phyloP scores from a whole-genome alignment of 2,113 vertebrate species.

The Sterrhoptilus dennistouni region DNA sequence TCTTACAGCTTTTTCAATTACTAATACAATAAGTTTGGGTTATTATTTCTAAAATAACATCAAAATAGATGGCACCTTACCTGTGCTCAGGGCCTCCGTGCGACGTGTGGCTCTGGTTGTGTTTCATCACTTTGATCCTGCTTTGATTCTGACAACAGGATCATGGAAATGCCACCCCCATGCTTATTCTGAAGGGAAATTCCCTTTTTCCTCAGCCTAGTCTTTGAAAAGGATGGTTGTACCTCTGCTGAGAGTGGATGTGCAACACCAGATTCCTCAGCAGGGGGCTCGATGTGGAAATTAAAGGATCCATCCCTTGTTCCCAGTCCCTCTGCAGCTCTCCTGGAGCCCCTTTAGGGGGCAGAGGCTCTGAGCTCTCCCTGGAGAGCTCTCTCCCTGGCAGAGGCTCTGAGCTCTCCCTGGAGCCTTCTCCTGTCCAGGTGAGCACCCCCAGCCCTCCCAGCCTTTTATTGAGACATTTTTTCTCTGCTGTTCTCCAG shows the following conservation, averaged over 20 bases:
- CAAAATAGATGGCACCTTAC: background rate
- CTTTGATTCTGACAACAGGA: background rate
- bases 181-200: background rate
- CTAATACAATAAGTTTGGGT: background rate
- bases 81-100: background rate
- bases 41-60: background rate
- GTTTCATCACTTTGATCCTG: background rate
- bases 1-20: background rate
- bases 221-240: background rate
- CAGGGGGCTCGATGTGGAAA: accelerated
- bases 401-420: background rate
- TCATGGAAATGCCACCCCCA: background rate
- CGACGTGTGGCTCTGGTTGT: background rate
- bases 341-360: background rate
- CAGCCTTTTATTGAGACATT: background rate
- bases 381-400: no score
- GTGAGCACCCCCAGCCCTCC: background rate
- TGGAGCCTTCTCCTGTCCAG: background rate
- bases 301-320: background rate
- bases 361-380: background rate
- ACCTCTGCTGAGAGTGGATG: background rate
- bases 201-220: background rate
- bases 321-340: background rate
- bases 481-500: background rate
- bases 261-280: background rate